A percentile compares a stretch with the other conserved stretches of the same genome.
These are phyloP conservation scores for Lepus europaeus DNA, from an alignment of 2,113 vertebrate species.

Conservation along the genomic window DNA sequence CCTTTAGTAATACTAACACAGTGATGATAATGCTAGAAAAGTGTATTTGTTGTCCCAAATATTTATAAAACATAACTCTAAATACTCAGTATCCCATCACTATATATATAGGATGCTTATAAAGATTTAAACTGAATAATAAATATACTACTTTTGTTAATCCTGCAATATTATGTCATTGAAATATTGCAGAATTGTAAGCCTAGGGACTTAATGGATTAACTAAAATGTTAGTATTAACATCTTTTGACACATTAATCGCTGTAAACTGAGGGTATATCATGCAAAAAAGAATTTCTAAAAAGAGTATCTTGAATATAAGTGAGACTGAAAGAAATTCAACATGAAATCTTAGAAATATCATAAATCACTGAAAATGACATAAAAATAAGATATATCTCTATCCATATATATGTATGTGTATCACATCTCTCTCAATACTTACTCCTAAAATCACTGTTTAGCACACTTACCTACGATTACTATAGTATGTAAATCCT, in stretches of 20 bases:
- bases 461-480: constrained; percentile 92
- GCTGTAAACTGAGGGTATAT: constrained; percentile 10
- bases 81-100: not conserved
- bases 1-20: constrained; percentile 26
- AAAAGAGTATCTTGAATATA: constrained; percentile 40
- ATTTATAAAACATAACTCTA: constrained; percentile 35
- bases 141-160: too few relatives aligned
- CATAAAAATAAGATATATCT: not conserved
- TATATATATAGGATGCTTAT: too few relatives aligned
- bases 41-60: not conserved
- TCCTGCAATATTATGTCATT: too few relatives aligned
- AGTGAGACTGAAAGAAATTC: not conserved
- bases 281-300: constrained; percentile 44
- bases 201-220: not conserved
- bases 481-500: constrained; percentile 98
- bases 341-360: constrained; percentile 17
- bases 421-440: too few relatives aligned
- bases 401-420: not conserved
- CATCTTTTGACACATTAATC: not conserved
- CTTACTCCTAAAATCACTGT: constrained; percentile 23
- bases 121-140: too few relatives aligned
- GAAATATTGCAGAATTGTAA: too few relatives aligned
- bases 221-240: constrained; percentile 38
- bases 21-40: constrained; percentile 21
- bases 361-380: not conserved